Evolutionary conservation across 2,888 invertebrate species (phyloP).

Genomic region (Dicroscelio sp.): DNA sequence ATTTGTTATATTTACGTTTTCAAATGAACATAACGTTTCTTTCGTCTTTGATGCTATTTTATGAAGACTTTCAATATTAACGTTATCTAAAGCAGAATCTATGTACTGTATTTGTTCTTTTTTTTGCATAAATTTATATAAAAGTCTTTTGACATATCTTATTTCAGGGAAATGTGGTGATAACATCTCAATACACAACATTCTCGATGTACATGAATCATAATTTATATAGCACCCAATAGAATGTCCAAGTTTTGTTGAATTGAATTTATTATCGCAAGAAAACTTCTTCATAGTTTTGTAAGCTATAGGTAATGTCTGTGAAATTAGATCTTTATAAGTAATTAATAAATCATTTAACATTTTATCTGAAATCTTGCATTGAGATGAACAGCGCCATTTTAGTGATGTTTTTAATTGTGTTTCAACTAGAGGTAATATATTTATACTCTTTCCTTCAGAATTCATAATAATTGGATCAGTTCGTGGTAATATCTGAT

Average conservation of each 20-base stretch:
- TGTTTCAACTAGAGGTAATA: not conserved
- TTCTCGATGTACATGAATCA: slow-evolving; percentile 49
- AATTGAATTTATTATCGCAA: not conserved
- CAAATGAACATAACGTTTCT: no score
- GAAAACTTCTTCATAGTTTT: not conserved
- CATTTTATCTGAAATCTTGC: not conserved
- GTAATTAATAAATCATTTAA: no score
- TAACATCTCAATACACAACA: slow-evolving; percentile 63
- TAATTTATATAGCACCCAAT: slow-evolving; percentile 58
- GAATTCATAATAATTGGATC: slow-evolving; percentile 7
- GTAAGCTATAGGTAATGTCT: not conserved
- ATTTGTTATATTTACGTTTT: not conserved
- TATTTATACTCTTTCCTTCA: not conserved
- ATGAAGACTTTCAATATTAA: slow-evolving; percentile 40
- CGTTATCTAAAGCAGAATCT: slow-evolving; percentile 44
- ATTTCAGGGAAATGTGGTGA: slow-evolving; percentile 75
- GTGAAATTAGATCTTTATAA: slow-evolving; percentile 5
- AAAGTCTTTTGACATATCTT: slow-evolving; percentile 45
- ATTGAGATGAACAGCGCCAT: no score
- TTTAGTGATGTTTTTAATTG: not conserved
- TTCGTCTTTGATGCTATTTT: slow-evolving; percentile 19
- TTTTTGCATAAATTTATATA: slow-evolving; percentile 47
- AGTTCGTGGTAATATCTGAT: no score
- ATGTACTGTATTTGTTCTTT: slow-evolving; percentile 29
- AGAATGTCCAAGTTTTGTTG: slow-evolving; percentile 63